Evolutionary conservation across 2,888 invertebrate genomes (phyloP).

Genomic region (Podotricha telesiphe): DNA sequence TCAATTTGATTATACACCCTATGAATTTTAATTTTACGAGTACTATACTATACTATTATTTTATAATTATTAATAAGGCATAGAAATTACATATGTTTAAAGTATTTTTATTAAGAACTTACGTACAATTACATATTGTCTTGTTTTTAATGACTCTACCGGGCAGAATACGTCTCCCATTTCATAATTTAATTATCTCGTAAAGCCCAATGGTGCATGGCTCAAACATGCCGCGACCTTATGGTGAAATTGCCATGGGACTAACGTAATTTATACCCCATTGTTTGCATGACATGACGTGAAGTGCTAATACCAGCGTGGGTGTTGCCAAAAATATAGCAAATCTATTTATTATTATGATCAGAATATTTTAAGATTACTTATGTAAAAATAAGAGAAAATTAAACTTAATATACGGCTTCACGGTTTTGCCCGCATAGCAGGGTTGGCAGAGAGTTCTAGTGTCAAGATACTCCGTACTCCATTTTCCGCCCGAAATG

Average conservation of each 20-base stretch:
- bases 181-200: conserved; percentile 34
- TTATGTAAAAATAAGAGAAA: too few relatives aligned
- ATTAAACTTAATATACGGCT: too few relatives aligned
- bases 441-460: too few relatives aligned
- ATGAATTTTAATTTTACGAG: too few relatives aligned
- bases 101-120: background rate
- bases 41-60: too few relatives aligned
- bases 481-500: too few relatives aligned
- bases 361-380: conserved; percentile 23
- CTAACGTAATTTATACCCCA: conserved; percentile 61
- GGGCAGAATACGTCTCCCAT: conserved; percentile 16
- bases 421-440: too few relatives aligned
- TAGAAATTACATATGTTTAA: too few relatives aligned
- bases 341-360: conserved; percentile 31
- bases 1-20: conserved; percentile 51
- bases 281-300: conserved; percentile 52
- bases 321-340: conserved; percentile 36
- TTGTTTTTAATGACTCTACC: background rate
- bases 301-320: conserved; percentile 39
- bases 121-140: background rate
- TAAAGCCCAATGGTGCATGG: conserved; percentile 36
- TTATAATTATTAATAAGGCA: too few relatives aligned
- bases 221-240: conserved; percentile 36
- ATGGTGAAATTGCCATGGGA: conserved; percentile 37
- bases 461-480: too few relatives aligned